Evolutionary conservation across 2,797 vertebrate species (phyloP), one percentile per base, ranked within the genome.

Genomic region (Heterohyrax brucei): DNA sequence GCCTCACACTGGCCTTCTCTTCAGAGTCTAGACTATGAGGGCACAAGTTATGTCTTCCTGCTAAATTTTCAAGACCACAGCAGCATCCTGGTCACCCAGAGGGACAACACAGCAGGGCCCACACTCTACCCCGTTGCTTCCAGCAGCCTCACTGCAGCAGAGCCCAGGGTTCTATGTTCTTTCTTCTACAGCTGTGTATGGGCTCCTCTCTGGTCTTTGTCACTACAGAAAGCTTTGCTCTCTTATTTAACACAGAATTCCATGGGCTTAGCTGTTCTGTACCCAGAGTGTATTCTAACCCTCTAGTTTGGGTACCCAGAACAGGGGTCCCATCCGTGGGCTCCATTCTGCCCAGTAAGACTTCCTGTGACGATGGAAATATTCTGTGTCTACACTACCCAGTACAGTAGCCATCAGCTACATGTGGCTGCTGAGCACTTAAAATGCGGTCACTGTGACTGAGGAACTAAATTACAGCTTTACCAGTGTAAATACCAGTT

Each of bases 121-220:
- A 21, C 33, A 56, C 24, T 56, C 30, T 19, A 59, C 33, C 56
- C 87, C 75, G 22, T 28, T 79, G n/a, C 68, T 68, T 66, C 86
- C 46, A 78, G 68, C 53, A 72, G 24, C 33, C 53, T 66, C 48
- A 22, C 48, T 86, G 64, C 53, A 76, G 50, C n/a, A 83, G n/a
- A 92, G 46, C 72, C 62, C 44, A 30, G 5, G 16, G 44, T 30
- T 33, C 14, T 50, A 7, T 50, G 48, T n/a, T 39, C 50, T 72
- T 70, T 83, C 48, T 39, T 50, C 28, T 22, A 0, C 0, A 26
- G 28, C 26, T 84, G 1, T 26, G 6, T 2, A 26, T 22, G 10
- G 76, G 62, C 14, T 44, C 61, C 88, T 89, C 87, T 85, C 46
- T 12, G 30, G 33, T 53, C 68, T 77, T 79, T 73, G 85, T 78